A percentile compares a stretch with the other conserved stretches of the same genome.
These are phyloP conservation scores for Alentia gelatinosa DNA, from an alignment of 2,888 invertebrate species.

Conservation along the genomic window DNA sequence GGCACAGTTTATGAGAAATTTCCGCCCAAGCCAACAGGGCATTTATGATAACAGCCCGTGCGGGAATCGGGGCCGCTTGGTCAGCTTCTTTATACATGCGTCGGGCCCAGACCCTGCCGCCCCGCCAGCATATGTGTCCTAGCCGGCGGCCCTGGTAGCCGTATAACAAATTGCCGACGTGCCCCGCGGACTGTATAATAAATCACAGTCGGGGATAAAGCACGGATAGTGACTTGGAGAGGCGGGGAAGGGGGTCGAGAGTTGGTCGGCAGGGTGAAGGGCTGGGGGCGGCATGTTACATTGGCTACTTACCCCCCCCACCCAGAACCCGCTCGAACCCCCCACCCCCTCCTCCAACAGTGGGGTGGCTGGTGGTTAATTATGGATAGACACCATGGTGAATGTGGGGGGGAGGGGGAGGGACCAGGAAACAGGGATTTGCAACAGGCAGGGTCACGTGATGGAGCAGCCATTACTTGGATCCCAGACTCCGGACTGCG, in stretches of 20 bases:
- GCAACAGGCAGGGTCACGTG: neutral
- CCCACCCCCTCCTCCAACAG: neutral
- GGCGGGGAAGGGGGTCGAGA: neutral
- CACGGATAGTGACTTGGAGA: neutral
- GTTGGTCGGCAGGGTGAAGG: neutral
- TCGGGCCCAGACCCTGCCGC: neutral
- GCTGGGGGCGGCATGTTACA: too few species aligned
- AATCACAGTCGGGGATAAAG: neutral
- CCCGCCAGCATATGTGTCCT: neutral
- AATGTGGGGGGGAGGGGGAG: neutral
- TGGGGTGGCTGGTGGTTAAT: neutral
- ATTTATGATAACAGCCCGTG: neutral
- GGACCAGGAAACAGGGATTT: neutral
- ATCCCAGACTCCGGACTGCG: neutral
- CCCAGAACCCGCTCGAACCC: neutral
- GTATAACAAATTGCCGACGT: neutral
- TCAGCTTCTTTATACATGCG: neutral
- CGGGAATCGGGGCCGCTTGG: neutral
- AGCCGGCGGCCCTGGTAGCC: neutral
- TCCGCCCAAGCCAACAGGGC: neutral
- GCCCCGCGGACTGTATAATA: neutral
- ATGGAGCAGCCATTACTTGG: neutral
- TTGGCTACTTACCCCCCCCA: neutral
- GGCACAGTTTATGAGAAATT: neutral
- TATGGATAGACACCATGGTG: neutral